Evolutionary conservation across 2,797 vertebrate genomes (phyloP), one percentile per base, ranked within the genome.

Genomic region (Menidia menidia): DNA sequence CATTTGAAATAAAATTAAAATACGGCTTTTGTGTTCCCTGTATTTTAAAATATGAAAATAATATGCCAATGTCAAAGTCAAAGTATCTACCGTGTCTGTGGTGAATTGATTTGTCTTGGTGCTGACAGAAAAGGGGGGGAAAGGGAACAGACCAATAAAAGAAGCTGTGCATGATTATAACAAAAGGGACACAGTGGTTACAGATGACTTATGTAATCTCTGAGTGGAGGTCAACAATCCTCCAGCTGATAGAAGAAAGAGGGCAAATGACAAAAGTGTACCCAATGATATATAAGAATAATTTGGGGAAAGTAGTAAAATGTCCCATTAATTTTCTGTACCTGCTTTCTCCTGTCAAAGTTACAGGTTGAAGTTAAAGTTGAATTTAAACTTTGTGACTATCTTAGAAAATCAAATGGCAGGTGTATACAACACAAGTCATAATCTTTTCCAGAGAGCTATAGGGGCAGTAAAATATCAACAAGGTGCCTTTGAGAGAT

Each of bases 291-390:
- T 56, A 78, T 90, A 72, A 88, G 32, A 39, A 39, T 7, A 39
- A 7, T 39, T 39, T 10, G 6, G 35, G 35, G 10, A 39, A 39
- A 39, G 2, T 39, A 6, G 35, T 2, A 39, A 39, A 39, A 70
- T 70, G 73, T 75, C 35, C 35, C 35, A 39, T 39, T 10, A 66
- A 55, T 77, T 56, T 85, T 83, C 84, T 86, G 87, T 88, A 87
- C 85, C 58, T 45, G 1, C 31, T 16, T 16, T n/a, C 8, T 43
- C 6, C 5, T 11, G 30, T 30, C 3, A 13, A 1, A 4, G 19
- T 39, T 39, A 10, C 35, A 25, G 25, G 25, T 25, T 25, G 25
- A 25, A 25, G 25, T 25, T 25, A 25, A 25, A 25, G 25, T 58
- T 31, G 52, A 47, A 47, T 35, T 56, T 2, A 0, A 42, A 50